Base-by-base conservation (phyloP, 2,113 vertebrate species). In the Brienomyrus brachyistius region DNA sequence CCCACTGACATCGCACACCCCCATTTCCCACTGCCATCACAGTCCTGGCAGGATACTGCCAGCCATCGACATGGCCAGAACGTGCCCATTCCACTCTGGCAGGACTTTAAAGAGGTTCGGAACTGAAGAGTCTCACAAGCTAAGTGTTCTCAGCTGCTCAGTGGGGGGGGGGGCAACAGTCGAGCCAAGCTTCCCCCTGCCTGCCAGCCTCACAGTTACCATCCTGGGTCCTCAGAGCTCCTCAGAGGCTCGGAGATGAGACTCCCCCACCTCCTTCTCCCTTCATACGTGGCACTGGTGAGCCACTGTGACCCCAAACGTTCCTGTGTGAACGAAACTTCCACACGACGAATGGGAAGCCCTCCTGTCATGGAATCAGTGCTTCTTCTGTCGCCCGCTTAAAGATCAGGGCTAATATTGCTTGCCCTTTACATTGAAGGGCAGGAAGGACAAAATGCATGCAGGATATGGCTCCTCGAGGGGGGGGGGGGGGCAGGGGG, bases 121-220 rank as follows among this genome's bases (percentile, higher is more conserved):
- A 82, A 1, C 59, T 90, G 89, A 89, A 91, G 92, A 94, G 91
- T 92, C 87, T 93, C 92, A 91, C 89, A 87, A 91, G 89, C 91
- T 90, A 92, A 90, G 82, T 90, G 89, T 88, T 90, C 90, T 88
- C 87, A 93, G 91, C 89, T 88, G 89, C 89, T 91, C 35, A 43
- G 35, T 43, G 4, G 31, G 87, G 91, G 91, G 93, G 89, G 90
- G 87, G 91, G 88, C 91, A 88, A 91, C 90, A 91, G 90, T 50
- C 3, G 1, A 88, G 87, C 92, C 90, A 90, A 89, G 89, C 90
- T 88, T 90, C 92, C 92, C 92, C 91, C 90, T 91, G 90, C 89
- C 90, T 40, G 21, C 21, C n/a, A 91, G 82, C 89, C 74, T 89
- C 82, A 91, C 21, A 87, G 66, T 89, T 86, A 92, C 91, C 70